phyloP scores from a whole-genome alignment of 2,888 invertebrate species.

The Plusia festucae region DNA sequence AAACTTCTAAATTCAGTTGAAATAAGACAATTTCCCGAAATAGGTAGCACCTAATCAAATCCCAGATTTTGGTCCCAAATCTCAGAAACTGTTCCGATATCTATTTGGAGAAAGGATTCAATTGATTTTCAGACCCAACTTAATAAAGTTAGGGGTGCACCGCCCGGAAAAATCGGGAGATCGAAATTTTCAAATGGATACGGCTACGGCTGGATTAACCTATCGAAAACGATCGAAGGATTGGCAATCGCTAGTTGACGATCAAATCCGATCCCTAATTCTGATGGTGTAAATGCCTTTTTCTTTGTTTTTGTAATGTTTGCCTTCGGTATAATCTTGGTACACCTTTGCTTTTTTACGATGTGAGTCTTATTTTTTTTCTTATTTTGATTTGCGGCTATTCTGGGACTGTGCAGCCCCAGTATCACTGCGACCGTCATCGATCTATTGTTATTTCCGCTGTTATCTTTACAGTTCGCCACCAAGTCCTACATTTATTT shows the following conservation, averaged over 20 bases:
- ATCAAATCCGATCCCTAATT: constrained; percentile 26
- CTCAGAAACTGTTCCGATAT: constrained; percentile 43
- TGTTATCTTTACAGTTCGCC: too few species aligned
- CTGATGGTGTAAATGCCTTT: constrained; percentile 27
- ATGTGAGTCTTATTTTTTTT: constrained; percentile 3
- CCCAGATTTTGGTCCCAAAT: constrained; percentile 36
- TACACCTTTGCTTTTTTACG: constrained; percentile 31
- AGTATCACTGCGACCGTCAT: too few species aligned
- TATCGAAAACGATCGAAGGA: constrained; percentile 42
- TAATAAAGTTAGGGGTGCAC: constrained; percentile 55
- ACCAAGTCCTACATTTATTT: too few species aligned
- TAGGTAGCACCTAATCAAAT: constrained; percentile 35
- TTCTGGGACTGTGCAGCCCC: too few species aligned
- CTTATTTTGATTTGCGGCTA: too few species aligned
- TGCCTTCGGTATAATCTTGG: constrained; percentile 26
- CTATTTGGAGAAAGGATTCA: constrained; percentile 49
- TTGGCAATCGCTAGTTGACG: constrained; percentile 33
- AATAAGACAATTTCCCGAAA: background rate
- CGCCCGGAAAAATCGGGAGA: constrained; percentile 50
- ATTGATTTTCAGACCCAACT: constrained; percentile 51
- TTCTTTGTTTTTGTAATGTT: constrained; percentile 37
- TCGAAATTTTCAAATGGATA: constrained; percentile 45
- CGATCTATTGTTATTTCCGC: too few species aligned
- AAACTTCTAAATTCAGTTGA: constrained; percentile 4
- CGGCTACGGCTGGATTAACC: constrained; percentile 45